Percentiles rank a stretch among this genome's conserved stretches.
Evolutionary conservation across 1,140 invertebrate genomes (phyloP).

Genomic region (Pogonomyrmex barbatus): DNA sequence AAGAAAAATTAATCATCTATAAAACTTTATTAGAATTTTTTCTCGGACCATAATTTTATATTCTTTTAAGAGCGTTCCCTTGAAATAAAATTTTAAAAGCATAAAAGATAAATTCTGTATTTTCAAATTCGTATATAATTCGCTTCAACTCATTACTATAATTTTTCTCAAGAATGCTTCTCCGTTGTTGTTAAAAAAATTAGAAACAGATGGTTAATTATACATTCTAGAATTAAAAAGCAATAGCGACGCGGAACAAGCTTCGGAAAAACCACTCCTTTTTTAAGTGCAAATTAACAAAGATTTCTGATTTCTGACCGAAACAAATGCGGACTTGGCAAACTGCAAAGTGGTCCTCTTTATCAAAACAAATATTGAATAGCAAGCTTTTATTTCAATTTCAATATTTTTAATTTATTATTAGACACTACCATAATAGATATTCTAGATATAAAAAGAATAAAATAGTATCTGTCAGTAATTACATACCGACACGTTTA

Average conservation of each 20-base stretch:
- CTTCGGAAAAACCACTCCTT: neutral
- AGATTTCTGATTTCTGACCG: neutral
- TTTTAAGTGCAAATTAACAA: slow-evolving; percentile 29
- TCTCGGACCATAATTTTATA: neutral
- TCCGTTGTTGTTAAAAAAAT: neutral
- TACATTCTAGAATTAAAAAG: neutral
- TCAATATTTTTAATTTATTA: neutral
- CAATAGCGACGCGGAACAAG: neutral
- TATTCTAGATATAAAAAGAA: neutral
- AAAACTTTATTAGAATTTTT: neutral
- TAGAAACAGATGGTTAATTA: slow-evolving; percentile 5
- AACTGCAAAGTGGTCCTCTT: slow-evolving; percentile 5
- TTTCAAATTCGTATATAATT: neutral
- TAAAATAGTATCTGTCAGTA: neutral
- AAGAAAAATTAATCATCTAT: neutral
- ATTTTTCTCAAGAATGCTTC: neutral
- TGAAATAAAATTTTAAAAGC: neutral
- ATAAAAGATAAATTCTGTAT: neutral
- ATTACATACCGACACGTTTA: neutral
- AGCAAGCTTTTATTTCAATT: slow-evolving; percentile 9
- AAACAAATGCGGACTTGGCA: neutral
- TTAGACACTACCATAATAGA: neutral
- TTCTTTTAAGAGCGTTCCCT: neutral
- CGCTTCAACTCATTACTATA: neutral
- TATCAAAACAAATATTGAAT: slow-evolving; percentile 18